Evolutionary conservation across 1,140 invertebrate genomes (phyloP).

Genomic region (Drosophila kepulauana): DNA sequence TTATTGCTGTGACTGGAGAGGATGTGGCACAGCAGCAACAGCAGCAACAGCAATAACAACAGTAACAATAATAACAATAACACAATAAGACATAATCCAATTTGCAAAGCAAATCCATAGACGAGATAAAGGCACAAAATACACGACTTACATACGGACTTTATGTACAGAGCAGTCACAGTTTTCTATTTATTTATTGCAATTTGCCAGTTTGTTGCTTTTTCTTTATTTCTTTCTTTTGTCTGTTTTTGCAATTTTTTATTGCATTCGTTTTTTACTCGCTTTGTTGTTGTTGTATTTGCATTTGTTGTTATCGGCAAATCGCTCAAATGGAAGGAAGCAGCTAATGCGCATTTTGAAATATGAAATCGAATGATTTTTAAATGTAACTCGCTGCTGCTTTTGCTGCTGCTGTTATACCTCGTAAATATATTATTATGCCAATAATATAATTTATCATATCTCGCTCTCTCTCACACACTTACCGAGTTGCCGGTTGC

Average conservation of each 20-base stretch:
- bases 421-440: constrained; percentile 67
- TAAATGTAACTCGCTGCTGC: constrained; percentile 26
- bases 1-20: constrained; percentile 43
- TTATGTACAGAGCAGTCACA: constrained; percentile 26
- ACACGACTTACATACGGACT: background rate
- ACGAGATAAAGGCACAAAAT: constrained; percentile 17
- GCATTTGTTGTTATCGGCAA: constrained; percentile 27
- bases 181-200: constrained; percentile 68
- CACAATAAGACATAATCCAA: constrained; percentile 66
- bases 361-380: constrained; percentile 57
- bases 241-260: constrained; percentile 16
- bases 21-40: constrained; percentile 49
- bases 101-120: constrained; percentile 63
- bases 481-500: background rate
- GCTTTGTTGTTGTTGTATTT: constrained; percentile 19
- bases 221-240: constrained; percentile 18
- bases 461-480: background rate
- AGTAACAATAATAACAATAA: constrained; percentile 40
- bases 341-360: constrained; percentile 58
- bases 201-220: constrained; percentile 54
- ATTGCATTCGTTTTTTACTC: constrained; percentile 6
- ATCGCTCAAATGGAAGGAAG: constrained; percentile 56
- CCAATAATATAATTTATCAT: constrained; percentile 66
- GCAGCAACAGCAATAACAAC: constrained; percentile 19
- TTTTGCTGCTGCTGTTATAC: constrained; percentile 17